phyloP scores from a whole-genome alignment of 2,888 invertebrate genomes.

The Pomacea canaliculata region DNA sequence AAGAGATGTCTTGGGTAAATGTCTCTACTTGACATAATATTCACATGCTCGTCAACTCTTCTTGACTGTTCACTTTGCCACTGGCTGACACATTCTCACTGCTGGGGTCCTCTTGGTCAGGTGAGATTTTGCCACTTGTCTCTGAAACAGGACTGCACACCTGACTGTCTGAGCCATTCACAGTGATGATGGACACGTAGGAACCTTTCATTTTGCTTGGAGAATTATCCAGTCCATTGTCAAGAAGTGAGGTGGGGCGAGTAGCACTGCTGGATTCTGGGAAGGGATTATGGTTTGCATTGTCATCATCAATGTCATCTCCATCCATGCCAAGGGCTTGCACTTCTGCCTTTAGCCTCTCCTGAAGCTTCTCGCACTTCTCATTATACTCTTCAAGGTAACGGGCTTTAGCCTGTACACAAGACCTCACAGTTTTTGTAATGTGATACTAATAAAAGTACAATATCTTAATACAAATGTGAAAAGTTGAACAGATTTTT shows the following conservation, averaged over 20 bases:
- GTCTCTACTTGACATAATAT: neutral
- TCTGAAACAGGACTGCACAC: slow-evolving; percentile 5
- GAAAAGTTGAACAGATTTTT: neutral
- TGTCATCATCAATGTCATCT: slow-evolving; percentile 35
- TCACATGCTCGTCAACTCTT: slow-evolving; percentile 38
- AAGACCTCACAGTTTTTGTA: neutral
- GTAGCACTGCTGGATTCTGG: slow-evolving; percentile 1
- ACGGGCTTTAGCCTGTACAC: slow-evolving; percentile 41
- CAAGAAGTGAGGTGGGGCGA: neutral
- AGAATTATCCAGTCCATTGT: neutral
- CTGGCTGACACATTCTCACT: neutral
- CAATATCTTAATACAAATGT: neutral
- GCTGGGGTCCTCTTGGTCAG: slow-evolving; percentile 10
- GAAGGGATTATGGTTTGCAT: slow-evolving; percentile 16
- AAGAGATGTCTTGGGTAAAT: too few species aligned
- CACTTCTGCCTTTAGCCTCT: slow-evolving; percentile 44
- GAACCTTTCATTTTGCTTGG: slow-evolving; percentile 11
- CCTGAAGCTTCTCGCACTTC: slow-evolving; percentile 45
- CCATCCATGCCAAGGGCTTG: slow-evolving; percentile 32
- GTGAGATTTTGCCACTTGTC: neutral
- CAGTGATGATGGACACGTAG: slow-evolving; percentile 19
- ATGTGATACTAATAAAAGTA: neutral
- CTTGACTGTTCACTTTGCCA: slow-evolving; percentile 36
- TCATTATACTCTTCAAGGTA: slow-evolving; percentile 46
- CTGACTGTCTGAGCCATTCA: slow-evolving; percentile 20